Conservation (phyloP, 1,140 invertebrate genomes). For the Teleopsis dalmanni region DNA sequence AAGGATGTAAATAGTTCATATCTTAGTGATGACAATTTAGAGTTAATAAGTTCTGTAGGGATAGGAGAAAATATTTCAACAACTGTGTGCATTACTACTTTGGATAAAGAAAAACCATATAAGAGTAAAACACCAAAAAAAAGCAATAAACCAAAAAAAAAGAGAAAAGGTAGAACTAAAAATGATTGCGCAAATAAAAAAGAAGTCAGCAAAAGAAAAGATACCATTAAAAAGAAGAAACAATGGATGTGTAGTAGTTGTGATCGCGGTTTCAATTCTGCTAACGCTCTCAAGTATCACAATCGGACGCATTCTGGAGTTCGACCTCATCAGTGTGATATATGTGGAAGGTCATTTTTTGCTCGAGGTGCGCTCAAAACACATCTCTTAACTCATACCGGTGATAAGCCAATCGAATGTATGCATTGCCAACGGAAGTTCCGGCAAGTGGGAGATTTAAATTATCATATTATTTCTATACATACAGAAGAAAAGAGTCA, state of each 20-base stretch:
- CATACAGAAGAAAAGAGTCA: conserved; percentile 73
- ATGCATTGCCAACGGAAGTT: conserved; percentile 66
- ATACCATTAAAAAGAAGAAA: conserved; percentile 20
- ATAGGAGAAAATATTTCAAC: no score
- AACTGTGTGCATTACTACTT: no score
- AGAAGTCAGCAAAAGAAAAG: background rate
- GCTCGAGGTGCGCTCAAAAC: conserved; percentile 70
- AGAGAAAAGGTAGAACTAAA: no score
- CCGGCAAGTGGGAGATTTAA: conserved; percentile 81
- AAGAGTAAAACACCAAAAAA: no score
- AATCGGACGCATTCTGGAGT: conserved; percentile 69
- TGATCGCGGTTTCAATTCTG: conserved; percentile 65
- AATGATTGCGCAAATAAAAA: background rate
- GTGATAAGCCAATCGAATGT: conserved; percentile 73
- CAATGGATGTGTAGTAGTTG: conserved; percentile 54
- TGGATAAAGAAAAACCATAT: no score
- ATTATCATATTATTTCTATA: conserved; percentile 79
- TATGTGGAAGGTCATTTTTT: conserved; percentile 67
- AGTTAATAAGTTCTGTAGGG: no score
- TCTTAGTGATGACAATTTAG: no score
- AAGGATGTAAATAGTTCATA: no score
- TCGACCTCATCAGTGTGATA: conserved; percentile 65
- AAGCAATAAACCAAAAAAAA: no score
- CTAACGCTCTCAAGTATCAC: conserved; percentile 79
- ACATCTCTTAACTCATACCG: conserved; percentile 63